phyloP scores from a whole-genome alignment of 30 jellyfish, hydroid and myxozoan genomes.

The Hydractinia echinata region DNA sequence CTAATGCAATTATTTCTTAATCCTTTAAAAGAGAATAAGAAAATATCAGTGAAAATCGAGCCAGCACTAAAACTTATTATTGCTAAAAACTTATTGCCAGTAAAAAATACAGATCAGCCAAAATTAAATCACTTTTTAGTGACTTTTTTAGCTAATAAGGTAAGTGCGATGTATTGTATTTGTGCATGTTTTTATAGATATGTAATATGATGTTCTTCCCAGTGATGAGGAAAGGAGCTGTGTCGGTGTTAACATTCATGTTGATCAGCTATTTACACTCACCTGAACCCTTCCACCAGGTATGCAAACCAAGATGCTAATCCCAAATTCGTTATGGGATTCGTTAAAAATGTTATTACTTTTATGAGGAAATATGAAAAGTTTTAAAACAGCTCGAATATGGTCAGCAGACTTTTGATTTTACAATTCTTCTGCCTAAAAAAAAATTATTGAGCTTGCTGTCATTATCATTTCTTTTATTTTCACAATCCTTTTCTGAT shows the following conservation, averaged over 20 bases:
- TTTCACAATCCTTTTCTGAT: too few species aligned
- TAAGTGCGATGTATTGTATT: not conserved
- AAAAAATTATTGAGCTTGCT: too few species aligned
- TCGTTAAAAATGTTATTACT: too few species aligned
- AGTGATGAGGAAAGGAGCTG: slow-evolving; percentile 54
- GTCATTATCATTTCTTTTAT: too few species aligned
- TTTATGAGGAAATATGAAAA: not conserved
- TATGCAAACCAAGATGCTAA: not conserved
- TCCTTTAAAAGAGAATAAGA: too few species aligned
- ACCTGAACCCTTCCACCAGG: slow-evolving; percentile 74
- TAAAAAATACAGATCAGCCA: too few species aligned
- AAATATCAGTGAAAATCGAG: too few species aligned
- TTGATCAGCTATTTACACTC: slow-evolving; percentile 60
- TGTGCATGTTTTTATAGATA: slow-evolving; percentile 42
- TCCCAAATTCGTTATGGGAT: not conserved
- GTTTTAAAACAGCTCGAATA: not conserved
- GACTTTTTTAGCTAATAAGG: too few species aligned
- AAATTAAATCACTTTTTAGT: too few species aligned
- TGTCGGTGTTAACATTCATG: slow-evolving; percentile 59
- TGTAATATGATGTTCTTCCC: slow-evolving; percentile 49
- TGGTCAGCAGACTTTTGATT: not conserved
- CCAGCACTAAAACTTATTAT: too few species aligned
- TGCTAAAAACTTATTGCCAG: too few species aligned
- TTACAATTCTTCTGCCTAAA: not conserved
- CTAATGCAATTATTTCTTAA: too few species aligned